Percentiles rank a stretch among this genome's conserved stretches.
phyloP scores from a whole-genome alignment of 2,797 vertebrate species.

The Intellagama lesueurii region DNA sequence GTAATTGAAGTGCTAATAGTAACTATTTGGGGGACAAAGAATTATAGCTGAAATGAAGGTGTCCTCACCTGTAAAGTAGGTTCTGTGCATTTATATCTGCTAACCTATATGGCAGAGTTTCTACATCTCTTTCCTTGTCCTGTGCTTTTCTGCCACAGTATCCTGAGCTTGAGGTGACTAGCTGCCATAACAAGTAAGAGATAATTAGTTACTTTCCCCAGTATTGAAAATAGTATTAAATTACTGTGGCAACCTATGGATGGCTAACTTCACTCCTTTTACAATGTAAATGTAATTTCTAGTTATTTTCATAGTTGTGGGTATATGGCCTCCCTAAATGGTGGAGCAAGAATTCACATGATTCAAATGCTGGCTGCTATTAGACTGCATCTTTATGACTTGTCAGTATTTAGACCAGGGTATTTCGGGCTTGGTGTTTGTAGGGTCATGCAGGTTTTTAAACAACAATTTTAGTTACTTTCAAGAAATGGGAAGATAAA shows the following conservation, averaged over 20 bases:
- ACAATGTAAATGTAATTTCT: not conserved
- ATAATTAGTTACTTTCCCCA: not conserved
- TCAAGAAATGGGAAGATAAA: not conserved
- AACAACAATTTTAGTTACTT: not conserved
- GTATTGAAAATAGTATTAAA: not conserved
- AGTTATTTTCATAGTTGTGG: not conserved
- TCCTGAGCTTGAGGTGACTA: not conserved
- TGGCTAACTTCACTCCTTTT: not conserved
- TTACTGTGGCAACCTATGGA: not conserved
- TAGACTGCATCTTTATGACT: not conserved
- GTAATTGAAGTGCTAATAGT: too few species aligned
- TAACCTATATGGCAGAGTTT: not conserved
- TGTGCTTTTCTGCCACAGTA: not conserved
- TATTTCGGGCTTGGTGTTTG: not conserved
- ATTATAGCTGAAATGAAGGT: too few species aligned
- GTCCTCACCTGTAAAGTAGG: not conserved
- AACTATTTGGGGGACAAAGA: too few species aligned
- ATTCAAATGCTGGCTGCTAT: not conserved
- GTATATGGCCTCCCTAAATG: not conserved
- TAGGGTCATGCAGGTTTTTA: not conserved
- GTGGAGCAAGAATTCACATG: not conserved
- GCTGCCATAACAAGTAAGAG: not conserved
- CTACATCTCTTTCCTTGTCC: not conserved
- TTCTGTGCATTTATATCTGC: not conserved
- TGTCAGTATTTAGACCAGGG: too few species aligned